Evolutionary conservation across 2,113 vertebrate genomes (phyloP).

Genomic region (Dermatemys mawii): DNA sequence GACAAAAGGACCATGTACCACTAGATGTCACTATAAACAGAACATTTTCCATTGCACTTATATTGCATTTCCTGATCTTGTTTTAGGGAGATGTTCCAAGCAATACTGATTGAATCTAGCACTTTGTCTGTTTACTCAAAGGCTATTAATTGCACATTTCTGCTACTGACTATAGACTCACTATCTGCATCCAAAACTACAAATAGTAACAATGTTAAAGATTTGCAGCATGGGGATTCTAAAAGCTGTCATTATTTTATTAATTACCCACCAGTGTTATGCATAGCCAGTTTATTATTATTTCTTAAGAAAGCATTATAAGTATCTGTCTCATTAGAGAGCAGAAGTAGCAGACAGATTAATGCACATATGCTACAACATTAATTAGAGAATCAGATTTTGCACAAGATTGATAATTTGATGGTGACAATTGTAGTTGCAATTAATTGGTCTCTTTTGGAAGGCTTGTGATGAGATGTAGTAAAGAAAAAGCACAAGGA

Average conservation of each 20-base stretch:
- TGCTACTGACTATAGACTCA: neutral
- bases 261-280: slow-evolving; percentile 53
- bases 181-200: slow-evolving; percentile 15
- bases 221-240: slow-evolving; percentile 31
- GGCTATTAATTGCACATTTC: slow-evolving; percentile 39
- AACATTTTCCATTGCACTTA: slow-evolving; percentile 20
- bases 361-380: slow-evolving; percentile 71
- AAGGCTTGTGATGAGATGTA: slow-evolving; percentile 35
- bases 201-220: neutral
- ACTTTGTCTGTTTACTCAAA: slow-evolving; percentile 29
- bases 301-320: slow-evolving; percentile 66
- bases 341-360: slow-evolving; percentile 68
- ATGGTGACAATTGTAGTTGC: slow-evolving; percentile 60
- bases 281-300: slow-evolving; percentile 55
- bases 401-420: slow-evolving; percentile 71
- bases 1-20: slow-evolving; percentile 36
- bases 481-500: slow-evolving; percentile 39
- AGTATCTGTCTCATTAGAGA: slow-evolving; percentile 74
- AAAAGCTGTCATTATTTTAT: slow-evolving; percentile 58
- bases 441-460: slow-evolving; percentile 63
- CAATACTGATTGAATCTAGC: slow-evolving; percentile 2
- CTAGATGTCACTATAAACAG: slow-evolving; percentile 83
- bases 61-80: neutral
- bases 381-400: slow-evolving; percentile 77
- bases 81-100: neutral